phyloP scores from a whole-genome alignment of 2,113 vertebrate species.

The Thymallus thymallus region DNA sequence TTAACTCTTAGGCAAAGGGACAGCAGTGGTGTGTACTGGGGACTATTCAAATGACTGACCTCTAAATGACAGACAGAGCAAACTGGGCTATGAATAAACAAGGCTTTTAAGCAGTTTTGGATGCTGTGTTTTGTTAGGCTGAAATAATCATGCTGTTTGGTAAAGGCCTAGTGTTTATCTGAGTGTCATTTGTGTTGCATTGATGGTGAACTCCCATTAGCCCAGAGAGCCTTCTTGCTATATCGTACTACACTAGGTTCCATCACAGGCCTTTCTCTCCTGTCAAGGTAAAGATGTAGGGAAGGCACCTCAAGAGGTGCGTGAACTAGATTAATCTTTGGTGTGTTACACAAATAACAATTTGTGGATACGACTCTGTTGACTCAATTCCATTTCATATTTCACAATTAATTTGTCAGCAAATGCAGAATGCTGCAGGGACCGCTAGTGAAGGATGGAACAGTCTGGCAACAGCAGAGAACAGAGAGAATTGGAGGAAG shows the following conservation, averaged over 20 bases:
- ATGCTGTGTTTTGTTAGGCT: slow-evolving; percentile 61
- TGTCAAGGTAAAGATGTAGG: not conserved
- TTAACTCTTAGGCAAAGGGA: slow-evolving; percentile 68
- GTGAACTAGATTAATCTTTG: slow-evolving; percentile 21
- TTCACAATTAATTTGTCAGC: slow-evolving; percentile 64
- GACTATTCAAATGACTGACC: slow-evolving; percentile 73
- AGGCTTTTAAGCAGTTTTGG: slow-evolving; percentile 53
- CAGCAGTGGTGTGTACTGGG: slow-evolving; percentile 59
- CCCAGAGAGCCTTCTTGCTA: not conserved
- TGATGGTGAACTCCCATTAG: slow-evolving; percentile 50
- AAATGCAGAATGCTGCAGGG: slow-evolving; percentile 65
- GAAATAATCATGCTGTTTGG: slow-evolving; percentile 66
- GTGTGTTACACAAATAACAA: slow-evolving; percentile 59
- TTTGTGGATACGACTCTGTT: slow-evolving; percentile 51
- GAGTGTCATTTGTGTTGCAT: slow-evolving; percentile 59
- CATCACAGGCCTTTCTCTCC: no score
- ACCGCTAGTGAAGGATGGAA: slow-evolving; percentile 51
- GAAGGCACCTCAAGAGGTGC: not conserved
- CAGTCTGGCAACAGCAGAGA: slow-evolving; percentile 62
- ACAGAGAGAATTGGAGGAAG: not conserved
- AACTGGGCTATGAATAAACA: slow-evolving; percentile 65
- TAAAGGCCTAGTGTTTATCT: slow-evolving; percentile 43
- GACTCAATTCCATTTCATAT: slow-evolving; percentile 55
- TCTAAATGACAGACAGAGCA: slow-evolving; percentile 66
- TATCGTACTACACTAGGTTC: not conserved